Evolutionary conservation across 2,113 vertebrate species (phyloP), one percentile per base, ranked within the genome.

Genomic region (Capricornis sumatraensis): DNA sequence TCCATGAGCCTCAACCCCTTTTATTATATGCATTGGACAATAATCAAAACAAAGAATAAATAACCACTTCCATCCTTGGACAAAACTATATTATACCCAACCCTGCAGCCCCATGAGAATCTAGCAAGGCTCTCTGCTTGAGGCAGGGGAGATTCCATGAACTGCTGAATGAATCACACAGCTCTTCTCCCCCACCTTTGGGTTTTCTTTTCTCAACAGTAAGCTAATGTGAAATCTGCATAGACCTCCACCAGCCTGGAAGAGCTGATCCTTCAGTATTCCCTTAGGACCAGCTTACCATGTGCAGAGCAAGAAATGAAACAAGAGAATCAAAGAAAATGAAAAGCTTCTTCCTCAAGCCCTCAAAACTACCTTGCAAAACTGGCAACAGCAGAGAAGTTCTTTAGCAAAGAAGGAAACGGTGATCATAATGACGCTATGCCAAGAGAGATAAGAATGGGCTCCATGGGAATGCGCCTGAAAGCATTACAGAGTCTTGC

Each of bases 321-420:
- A 50, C 40, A 25, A 60, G 23, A 55, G 43, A 88, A 71, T 23
- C 52, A 50, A 55, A 33, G 57, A 40, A 79, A 91, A 95, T 36
- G 15, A 79, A 89, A 86, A 83, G 81, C 27, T 28, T 82, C 85
- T 50, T 55, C 58, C 87, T 90, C 4, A 6, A 28, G 62, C 36
- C 47, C 62, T 94, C 81, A 60, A 52, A 79, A 93, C 74, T n/a
- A 52, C 21, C 87, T 91, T n/a, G 23, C 43, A 93, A 55, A 19
- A 25, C 47, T 19, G 50, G 50, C 89, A 82, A n/a, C 0, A 78
- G 45, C 76, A 52, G 13, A 36, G 50, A 83, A 58, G 85, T 91
- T 96, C 53, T 86, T 94, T 28, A n/a, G 43, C 47, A 79, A 93
- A 91, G 91, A 78, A 57, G 21, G 89, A 86, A 90, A 96, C 91